Conservation (phyloP, 2,888 invertebrate species). For the Fragum sueziense region DNA sequence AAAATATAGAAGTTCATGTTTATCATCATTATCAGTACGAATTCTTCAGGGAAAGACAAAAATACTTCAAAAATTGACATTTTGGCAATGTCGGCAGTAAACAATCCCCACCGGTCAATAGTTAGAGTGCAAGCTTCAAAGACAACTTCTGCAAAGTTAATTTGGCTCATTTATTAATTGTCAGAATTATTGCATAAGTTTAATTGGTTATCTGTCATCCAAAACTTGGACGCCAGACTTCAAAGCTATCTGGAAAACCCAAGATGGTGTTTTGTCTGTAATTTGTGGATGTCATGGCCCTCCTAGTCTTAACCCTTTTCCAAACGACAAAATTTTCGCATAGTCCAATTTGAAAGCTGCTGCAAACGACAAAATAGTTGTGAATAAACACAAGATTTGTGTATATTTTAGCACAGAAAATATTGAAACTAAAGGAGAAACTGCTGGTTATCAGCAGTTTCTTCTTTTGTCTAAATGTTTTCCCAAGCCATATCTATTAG, state of each 20-base stretch:
- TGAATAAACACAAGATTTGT: no score
- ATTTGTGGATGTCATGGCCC: background rate
- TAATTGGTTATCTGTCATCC: conserved; percentile 18
- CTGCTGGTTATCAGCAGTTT: no score
- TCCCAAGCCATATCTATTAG: no score
- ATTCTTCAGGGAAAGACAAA: background rate
- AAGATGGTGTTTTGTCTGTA: background rate
- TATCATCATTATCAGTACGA: background rate
- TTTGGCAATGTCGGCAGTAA: conserved; percentile 8
- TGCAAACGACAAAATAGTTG: no score
- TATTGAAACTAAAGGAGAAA: no score
- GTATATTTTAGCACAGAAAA: no score
- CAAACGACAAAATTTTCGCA: background rate
- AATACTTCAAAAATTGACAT: conserved; percentile 15
- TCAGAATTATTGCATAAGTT: conserved; percentile 11
- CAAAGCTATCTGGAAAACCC: background rate
- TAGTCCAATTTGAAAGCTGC: no score
- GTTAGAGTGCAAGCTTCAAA: conserved; percentile 5
- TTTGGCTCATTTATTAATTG: conserved; percentile 12
- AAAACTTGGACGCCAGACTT: conserved; percentile 8
- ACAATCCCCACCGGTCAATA: conserved; percentile 9
- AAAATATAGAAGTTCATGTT: background rate
- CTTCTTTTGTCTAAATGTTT: no score
- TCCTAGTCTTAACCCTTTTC: background rate
- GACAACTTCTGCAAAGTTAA: background rate